Evolutionary conservation across 2,888 invertebrate species (phyloP), one percentile per base, ranked within the genome.

Genomic region (Xiphydria camelus): DNA sequence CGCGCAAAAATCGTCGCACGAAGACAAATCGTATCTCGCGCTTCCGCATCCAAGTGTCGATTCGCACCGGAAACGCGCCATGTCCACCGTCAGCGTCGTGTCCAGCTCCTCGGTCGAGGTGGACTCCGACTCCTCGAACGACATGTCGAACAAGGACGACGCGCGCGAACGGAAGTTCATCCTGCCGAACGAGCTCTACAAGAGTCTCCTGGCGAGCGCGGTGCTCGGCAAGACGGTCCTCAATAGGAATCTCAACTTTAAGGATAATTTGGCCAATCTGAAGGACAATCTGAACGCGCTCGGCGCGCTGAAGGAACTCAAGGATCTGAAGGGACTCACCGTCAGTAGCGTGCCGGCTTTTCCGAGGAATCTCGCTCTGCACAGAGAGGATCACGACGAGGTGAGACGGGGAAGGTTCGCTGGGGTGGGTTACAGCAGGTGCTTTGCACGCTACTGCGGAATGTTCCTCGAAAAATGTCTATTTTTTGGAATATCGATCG

Each of bases 161-260:
- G 51, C 15, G 19, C 40, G 44, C 48, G 72, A 73, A 33, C 66
- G 68, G 39, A 75, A 74, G 10, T 87, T 87, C 62, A 73, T 89
- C 39, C 77, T 89, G 51, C 89, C 89, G 6, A 85, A 88, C 43
- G 89, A 90, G 66, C 79, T 90, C 60, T 89, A 90, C 69, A 89
- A 89, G 75, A 89, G 85, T 62, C 81, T 90, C 51, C 76, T 90
- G 65, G 89, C 89, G 7, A 89, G 81, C 68, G 85, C 85, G n/a
- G 83, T 83, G 10, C 77, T 84, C 40, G 82, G 83, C 34, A 81
- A 73, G 68, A 76, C 67, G 52, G 74, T 73, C 47, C 60, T 72
- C 40, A 72, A 70, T 53, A 57, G 71, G 45, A 71, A 72, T 55
- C 62, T 72, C 45, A 68, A 64, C 50, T 67, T 74, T 51, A 72